Base-by-base conservation (phyloP, 2,797 vertebrate species). In the Stomatorhinus walkeri region DNA sequence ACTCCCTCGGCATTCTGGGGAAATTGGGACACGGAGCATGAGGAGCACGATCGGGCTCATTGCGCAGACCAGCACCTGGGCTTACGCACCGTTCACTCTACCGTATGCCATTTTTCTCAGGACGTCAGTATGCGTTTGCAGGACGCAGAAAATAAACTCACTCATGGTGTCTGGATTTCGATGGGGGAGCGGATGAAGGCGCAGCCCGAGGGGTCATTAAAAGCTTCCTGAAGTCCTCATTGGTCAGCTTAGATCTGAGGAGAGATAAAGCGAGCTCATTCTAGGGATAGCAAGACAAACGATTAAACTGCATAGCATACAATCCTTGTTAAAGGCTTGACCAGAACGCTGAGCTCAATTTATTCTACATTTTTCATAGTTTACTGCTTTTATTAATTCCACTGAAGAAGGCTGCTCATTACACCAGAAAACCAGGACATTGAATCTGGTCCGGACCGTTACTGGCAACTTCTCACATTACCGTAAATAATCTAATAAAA, bases 161-260 rank as follows among this genome's bases (percentile, higher is more conserved):
- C 98, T 99, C 98, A 98, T 99, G 98, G 88, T 98, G 97, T 89
- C 97, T 96, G 93, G 98, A 98, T 89, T 98, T 99, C 43, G 98
- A 98, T 0, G 98, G 98, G 0, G 95, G 96, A 14, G 96, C 96
- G 0, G 95, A 94, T 1, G 96, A 93, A 0, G 96, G 96, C 0
- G 95, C 84, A 0, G 95, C 94, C 87, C 98, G 94, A 0, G 98
- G 98, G 56, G 98, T 99, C 98, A 99, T 99, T 28, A 99, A 96
- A 90, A 99, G 95, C 91, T 99, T 99, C 91, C 98, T 96, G 93
- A 99, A 99, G 95, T 99, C 98, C 93, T 99, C 98, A 92, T 99
- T 99, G 90, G 98, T 99, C 91, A 99, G 95, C 94, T 99, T 99
- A 91, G 98, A 98, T 90, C 98, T 99, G 87, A 59, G 54, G 10